Evolutionary conservation across 2,888 invertebrate species (phyloP), one percentile per base, ranked within the genome.

Genomic region (Cremastobaeus sp.): DNA sequence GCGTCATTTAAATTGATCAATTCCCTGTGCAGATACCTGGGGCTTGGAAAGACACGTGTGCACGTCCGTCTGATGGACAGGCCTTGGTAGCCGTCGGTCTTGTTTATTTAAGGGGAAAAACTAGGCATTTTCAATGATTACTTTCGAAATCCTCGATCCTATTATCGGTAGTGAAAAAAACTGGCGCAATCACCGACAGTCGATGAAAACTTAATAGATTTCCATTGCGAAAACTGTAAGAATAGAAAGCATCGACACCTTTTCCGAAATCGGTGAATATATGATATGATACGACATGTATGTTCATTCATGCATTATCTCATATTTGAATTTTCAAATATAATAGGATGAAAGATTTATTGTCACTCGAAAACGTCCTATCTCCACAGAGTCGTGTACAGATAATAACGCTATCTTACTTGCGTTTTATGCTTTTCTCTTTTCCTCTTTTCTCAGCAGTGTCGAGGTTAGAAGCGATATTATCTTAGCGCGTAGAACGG

Each of bases 101-200:
- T 55, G 70, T 62, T 60, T 86, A 86, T 86, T 86, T 86, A 86
- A 81, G 84, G 81, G 79, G 81, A 79, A 81, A 83, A 79, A 79
- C 80, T 80, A 28, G 47, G 11, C 39, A 48, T 54, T 65, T 57
- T 78, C 84, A 82, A 83, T 81, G 81, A 83, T 82, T 82, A 82
- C 80, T 74, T 79, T 77, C 6, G 74, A 70, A 77, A 79, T 82
- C 82, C 84, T 84, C 83, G 85, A 85, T 83, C 85, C 83, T 32
- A 45, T 28, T 28, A 3, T 32, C n/a, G n/a, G n/a, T n/a, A n/a
- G n/a, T n/a, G n/a, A n/a, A n/a, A n/a, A n/a, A n/a, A 11, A 32
- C 32, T n/a, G 32, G 32, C 32, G 11, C 11, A n/a, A 9, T 32
- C 8, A 32, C 32, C 3, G 6, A n/a, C 32, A 11, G 3, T 32